Conservation (phyloP, 2,888 invertebrate genomes). For the Gortyna flavago region DNA sequence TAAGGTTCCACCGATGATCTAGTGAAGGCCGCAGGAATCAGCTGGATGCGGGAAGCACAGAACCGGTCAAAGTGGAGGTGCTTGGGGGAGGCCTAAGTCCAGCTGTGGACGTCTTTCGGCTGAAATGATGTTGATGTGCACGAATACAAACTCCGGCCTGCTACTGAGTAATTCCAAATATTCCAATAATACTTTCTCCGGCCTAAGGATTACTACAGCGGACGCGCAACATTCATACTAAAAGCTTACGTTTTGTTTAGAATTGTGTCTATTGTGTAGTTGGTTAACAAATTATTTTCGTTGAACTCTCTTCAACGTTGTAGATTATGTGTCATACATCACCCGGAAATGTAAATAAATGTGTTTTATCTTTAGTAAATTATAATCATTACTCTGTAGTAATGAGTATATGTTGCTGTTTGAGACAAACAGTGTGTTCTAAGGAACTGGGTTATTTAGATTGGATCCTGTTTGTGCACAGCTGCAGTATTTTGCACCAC, state of each 20-base stretch:
- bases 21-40: too few relatives aligned
- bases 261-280: background rate
- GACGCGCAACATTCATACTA: background rate
- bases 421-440: background rate
- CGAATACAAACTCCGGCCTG: background rate
- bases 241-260: background rate
- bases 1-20: background rate
- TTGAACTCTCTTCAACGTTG: background rate
- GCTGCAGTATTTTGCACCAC: conserved; percentile 22
- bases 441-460: background rate
- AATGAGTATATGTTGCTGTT: too few relatives aligned
- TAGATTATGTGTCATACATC: background rate
- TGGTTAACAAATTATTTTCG: background rate
- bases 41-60: background rate
- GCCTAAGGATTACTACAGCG: background rate
- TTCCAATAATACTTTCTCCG: background rate
- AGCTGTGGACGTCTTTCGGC: background rate
- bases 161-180: background rate
- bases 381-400: background rate
- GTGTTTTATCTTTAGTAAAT: background rate
- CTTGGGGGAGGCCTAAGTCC: too few relatives aligned
- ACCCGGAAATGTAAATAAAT: background rate
- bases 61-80: background rate
- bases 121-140: background rate
- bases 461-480: background rate